phyloP scores from a whole-genome alignment of 37 sponge, comb jelly and placozoan species.

The Halisarca cf. caerulea region DNA sequence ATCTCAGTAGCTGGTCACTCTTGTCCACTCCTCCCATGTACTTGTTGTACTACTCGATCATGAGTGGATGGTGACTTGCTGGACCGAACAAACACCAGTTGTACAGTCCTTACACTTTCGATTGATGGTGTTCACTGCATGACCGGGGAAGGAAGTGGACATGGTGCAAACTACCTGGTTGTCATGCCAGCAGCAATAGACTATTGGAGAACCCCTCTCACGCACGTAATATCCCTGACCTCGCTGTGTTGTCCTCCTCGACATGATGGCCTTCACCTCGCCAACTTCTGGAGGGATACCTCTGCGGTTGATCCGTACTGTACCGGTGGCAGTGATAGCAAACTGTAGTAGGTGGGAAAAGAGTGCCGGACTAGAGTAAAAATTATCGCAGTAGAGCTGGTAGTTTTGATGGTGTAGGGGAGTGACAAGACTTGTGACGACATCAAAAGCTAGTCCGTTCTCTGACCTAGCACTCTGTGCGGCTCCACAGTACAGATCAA shows the following conservation, averaged over 20 bases:
- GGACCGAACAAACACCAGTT: neutral
- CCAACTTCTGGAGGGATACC: neutral
- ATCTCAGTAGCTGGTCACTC: constrained; percentile 34
- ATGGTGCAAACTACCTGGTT: neutral
- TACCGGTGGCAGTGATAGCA: neutral
- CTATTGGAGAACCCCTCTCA: neutral
- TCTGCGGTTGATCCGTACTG: neutral
- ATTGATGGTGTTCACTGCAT: neutral
- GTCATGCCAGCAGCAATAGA: neutral
- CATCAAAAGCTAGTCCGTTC: neutral
- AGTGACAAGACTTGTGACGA: neutral
- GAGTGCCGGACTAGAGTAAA: neutral
- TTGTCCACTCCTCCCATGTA: constrained; percentile 58
- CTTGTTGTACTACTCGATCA: constrained; percentile 39
- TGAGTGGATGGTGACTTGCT: neutral
- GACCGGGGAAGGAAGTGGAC: neutral
- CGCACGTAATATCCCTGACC: neutral
- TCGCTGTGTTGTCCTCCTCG: neutral
- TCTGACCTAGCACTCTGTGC: neutral
- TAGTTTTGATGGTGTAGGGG: neutral
- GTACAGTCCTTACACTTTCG: neutral
- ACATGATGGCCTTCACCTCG: neutral
- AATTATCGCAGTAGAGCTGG: constrained; percentile 1
- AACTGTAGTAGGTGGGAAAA: neutral
- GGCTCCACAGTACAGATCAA: neutral